These are phyloP conservation scores for Halocynthia aurantium DNA, from an alignment of 23 tunicate species.

Conservation along the genomic window DNA sequence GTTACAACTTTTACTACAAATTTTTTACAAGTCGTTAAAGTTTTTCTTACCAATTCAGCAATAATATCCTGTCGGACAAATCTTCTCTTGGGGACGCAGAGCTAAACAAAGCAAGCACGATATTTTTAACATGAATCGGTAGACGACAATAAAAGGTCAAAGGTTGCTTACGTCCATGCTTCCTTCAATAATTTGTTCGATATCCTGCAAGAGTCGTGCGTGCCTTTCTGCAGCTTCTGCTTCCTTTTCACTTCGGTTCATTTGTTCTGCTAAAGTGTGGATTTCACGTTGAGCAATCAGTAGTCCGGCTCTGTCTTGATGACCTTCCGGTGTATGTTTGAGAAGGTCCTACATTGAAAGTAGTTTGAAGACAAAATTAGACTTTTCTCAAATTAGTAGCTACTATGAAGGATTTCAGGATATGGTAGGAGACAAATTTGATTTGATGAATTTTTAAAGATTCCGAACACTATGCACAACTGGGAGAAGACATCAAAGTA, in stretches of 20 bases:
- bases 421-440: too few relatives aligned
- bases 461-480: too few relatives aligned
- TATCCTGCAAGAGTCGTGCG: conserved; percentile 43
- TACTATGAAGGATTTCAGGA: too few relatives aligned
- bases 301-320: conserved; percentile 62
- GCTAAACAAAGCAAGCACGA: conserved; percentile 1
- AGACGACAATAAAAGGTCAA: not conserved
- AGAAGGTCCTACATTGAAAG: conserved; percentile 48
- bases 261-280: conserved; percentile 74
- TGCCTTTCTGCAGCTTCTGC: conserved; percentile 59
- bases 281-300: conserved; percentile 64
- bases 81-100: conserved; percentile 34
- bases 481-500: too few relatives aligned
- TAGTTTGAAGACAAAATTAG: too few relatives aligned
- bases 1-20: not conserved
- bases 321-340: conserved; percentile 76
- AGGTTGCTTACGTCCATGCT: conserved; percentile 43
- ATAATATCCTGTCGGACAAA: conserved; percentile 74
- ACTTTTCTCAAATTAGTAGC: too few relatives aligned
- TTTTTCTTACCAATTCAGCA: conserved; percentile 54
- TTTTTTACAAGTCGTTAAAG: not conserved
- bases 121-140: not conserved
- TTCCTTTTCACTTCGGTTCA: conserved; percentile 76
- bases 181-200: conserved; percentile 75
- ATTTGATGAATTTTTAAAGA: too few relatives aligned